phyloP scores from a whole-genome alignment of 53 echinoderm and acorn worm species.

The Glandiceps talaboti region DNA sequence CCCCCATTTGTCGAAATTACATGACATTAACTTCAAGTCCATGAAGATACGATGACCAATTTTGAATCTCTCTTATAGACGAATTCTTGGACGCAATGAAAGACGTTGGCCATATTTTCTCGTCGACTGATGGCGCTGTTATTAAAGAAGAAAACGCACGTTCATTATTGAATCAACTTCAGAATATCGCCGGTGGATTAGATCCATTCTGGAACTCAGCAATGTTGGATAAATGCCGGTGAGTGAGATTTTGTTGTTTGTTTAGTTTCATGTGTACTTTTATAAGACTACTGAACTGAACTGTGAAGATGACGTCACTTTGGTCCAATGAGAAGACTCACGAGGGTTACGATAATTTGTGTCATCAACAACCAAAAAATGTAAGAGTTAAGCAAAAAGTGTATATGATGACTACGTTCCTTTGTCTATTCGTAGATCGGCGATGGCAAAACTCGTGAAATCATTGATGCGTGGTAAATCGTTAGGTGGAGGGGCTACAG shows the following conservation, averaged over 20 bases:
- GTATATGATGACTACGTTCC: too few species aligned
- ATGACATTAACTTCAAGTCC: too few species aligned
- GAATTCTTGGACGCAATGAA: neutral
- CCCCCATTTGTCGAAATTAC: too few species aligned
- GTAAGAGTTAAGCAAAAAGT: too few species aligned
- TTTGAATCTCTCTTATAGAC: neutral
- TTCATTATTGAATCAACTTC: slow-evolving; percentile 32
- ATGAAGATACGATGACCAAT: too few species aligned
- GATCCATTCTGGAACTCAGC: slow-evolving; percentile 29
- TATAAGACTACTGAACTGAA: too few species aligned
- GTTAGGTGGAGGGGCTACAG: neutral
- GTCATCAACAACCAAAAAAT: too few species aligned
- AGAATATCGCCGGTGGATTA: slow-evolving; percentile 37
- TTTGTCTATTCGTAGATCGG: neutral
- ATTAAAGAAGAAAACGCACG: slow-evolving; percentile 19
- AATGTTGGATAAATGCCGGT: slow-evolving; percentile 39
- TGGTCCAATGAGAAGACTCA: too few species aligned
- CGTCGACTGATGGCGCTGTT: neutral
- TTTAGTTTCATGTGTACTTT: too few species aligned
- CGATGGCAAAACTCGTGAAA: neutral
- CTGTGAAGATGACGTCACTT: too few species aligned
- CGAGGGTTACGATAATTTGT: too few species aligned
- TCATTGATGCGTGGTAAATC: neutral
- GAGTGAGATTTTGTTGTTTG: slow-evolving; percentile 4
- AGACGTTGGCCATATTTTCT: neutral